These are phyloP conservation scores for Mormyrus iriodes DNA, from an alignment of 2,113 vertebrate species.

Conservation along the genomic window DNA sequence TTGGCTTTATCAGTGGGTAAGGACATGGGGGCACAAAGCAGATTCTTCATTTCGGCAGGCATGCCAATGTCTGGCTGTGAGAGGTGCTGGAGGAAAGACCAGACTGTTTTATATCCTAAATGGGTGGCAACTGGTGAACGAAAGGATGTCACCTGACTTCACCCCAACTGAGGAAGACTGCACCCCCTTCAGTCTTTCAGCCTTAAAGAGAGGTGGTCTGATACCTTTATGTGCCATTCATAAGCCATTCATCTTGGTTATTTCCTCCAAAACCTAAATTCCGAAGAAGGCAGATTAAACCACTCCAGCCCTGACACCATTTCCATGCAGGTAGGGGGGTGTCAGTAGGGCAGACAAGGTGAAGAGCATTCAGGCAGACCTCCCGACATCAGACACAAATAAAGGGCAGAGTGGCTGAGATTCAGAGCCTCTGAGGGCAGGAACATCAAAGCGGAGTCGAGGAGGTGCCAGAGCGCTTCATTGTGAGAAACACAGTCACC, in stretches of 20 bases:
- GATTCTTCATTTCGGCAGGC: neutral
- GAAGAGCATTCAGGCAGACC: neutral
- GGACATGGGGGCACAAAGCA: neutral
- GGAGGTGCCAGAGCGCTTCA: neutral
- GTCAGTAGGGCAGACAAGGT: neutral
- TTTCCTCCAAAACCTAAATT: neutral
- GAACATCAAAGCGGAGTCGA: neutral
- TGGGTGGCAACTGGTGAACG: neutral
- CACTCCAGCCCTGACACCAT: neutral
- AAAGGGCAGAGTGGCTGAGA: neutral
- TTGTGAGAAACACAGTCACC: constrained; percentile 11
- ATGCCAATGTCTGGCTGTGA: neutral
- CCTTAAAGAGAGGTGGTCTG: neutral
- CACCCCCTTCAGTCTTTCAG: neutral
- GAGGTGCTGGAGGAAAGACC: neutral
- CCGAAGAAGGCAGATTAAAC: neutral
- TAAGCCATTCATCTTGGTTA: no score
- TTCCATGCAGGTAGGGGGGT: neutral
- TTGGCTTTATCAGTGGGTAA: neutral
- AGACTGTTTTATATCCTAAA: neutral
- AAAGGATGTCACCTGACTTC: neutral
- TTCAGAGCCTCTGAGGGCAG: neutral
- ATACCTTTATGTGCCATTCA: neutral
- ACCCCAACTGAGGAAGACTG: neutral
- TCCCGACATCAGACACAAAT: neutral